Evolutionary conservation across 2,888 invertebrate species (phyloP), one percentile per base, ranked within the genome.

Genomic region (Pediacus dermestoides): DNA sequence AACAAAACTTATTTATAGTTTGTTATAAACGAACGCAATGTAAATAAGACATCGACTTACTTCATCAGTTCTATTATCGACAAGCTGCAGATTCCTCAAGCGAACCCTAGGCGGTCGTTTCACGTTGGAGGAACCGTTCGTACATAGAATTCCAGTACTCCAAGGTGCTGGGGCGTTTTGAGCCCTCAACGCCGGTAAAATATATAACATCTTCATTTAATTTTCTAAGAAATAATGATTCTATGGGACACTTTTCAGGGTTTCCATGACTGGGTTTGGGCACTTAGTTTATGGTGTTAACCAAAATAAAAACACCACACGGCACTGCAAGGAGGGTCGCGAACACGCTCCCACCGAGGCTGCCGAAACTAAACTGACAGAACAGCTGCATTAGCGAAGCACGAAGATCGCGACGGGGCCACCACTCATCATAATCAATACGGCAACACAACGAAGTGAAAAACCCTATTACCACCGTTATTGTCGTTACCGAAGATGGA

Each of bases 121-220:
- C 16, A 39, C 44, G 32, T 45, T 37, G 35, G 41, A 51, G 30
- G 41, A 44, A 16, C 50, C 50, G 33, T 49, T 50, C 37, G 58
- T 55, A 56, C 71, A 69, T 35, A 71, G 55, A 40, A 74, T 11
- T 7, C 28, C 28, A 23, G n/a, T 70, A 51, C 70, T 71, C 74
- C 73, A 73, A 8, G 71, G 70, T 6, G 71, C 70, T 34, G 73
- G 71, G 40, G 72, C 71, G 46, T 68, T 70, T 33, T 70, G 70
- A 26, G 67, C 68, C 50, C 71, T 66, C 33, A 73, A 70, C 26
- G 74, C 74, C 44, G 74, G 74, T 51, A 73, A 56, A 52, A 74
- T 68, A 59, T 73, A 74, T 59, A 74, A 65, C 72, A 74, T 70
- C 34, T 18, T 36, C 30, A 33, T 18, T 37, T n/a, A 3, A 4